Evolutionary conservation across 2,888 invertebrate species (phyloP), one percentile per base, ranked within the genome.

Genomic region (Plutella xylostella): DNA sequence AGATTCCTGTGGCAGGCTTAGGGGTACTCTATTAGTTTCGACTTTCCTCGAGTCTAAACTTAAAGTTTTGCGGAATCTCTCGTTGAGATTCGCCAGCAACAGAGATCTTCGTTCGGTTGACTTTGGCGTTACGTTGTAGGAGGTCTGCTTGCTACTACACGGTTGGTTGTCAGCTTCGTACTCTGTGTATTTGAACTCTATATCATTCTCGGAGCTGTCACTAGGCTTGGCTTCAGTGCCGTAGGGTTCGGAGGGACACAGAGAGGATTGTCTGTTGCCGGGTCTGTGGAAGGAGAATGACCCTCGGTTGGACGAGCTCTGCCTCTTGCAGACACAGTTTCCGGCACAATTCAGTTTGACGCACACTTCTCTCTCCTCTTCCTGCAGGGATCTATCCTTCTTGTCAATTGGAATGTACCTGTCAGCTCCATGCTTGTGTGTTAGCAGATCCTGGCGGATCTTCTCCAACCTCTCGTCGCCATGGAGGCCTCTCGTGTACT

Each of bases 101-200:
- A 80, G 74, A 48, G 75, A 73, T 49, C 79, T 68, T 39, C 80
- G 61, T 52, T 84, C 82, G 17, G 75, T 72, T 1, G 82, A 83
- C 57, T 83, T 83, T 5, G 83, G 83, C 0, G 83, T 83, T 7
- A 83, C 67, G 54, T 75, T 79, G 53, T 83, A 83, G 2, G 70
- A 72, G 48, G 71, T 69, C 44, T 77, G 77, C 44, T 82, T 83
- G 55, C 82, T 84, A 47, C 78, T 73, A 15, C 72, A 73, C 2
- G 82, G 78, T 51, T 82, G 79, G 20, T 65, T 55, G 52, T 74
- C 66, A 59, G 78, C 72, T 68, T 73, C 72, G 72, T 77, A 71
- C 63, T 83, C 82, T 47, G 75, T 75, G 51, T 82, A 83, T 57
- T 82, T 83, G 57, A 74, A 82, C 58, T 83, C 82, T 48, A 83